These are phyloP conservation scores for Julus scanicus DNA, from an alignment of 2,888 invertebrate genomes.

Conservation along the genomic window DNA sequence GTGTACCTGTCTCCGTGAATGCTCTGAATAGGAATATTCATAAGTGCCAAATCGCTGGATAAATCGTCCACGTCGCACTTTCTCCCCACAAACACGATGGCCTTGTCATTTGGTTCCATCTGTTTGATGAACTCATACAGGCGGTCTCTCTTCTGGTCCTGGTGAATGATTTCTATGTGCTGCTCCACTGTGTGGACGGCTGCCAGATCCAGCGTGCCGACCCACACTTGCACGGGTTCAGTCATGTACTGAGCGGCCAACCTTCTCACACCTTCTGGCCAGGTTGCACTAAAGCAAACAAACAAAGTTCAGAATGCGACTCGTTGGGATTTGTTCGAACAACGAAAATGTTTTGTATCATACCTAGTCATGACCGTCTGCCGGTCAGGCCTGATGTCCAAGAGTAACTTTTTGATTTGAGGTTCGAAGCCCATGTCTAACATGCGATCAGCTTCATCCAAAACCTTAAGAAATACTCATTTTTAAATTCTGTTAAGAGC, in stretches of 20 bases:
- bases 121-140: conserved; percentile 76
- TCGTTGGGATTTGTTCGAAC: not conserved
- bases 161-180: conserved; percentile 78
- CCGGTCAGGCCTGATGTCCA: conserved; percentile 85
- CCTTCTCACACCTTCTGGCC: conserved; percentile 88
- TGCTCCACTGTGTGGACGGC: conserved; percentile 91
- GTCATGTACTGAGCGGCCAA: conserved; percentile 88
- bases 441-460: conserved; percentile 89
- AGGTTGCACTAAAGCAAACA: conserved; percentile 79
- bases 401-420: conserved; percentile 79
- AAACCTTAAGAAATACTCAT: conserved; percentile 66
- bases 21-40: conserved; percentile 78
- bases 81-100: conserved; percentile 89
- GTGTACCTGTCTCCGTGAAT: conserved; percentile 82
- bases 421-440: conserved; percentile 72
- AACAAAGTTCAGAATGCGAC: not conserved
- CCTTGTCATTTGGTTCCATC: conserved; percentile 82
- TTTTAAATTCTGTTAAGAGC: not conserved
- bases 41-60: conserved; percentile 79
- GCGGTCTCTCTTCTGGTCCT: conserved; percentile 75
- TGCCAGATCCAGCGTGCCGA: conserved; percentile 81
- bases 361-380: conserved; percentile 96
- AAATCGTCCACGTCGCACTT: conserved; percentile 86
- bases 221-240: conserved; percentile 81
- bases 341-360: not conserved